phyloP scores from a whole-genome alignment of 2,113 vertebrate genomes.

The Apus apus region DNA sequence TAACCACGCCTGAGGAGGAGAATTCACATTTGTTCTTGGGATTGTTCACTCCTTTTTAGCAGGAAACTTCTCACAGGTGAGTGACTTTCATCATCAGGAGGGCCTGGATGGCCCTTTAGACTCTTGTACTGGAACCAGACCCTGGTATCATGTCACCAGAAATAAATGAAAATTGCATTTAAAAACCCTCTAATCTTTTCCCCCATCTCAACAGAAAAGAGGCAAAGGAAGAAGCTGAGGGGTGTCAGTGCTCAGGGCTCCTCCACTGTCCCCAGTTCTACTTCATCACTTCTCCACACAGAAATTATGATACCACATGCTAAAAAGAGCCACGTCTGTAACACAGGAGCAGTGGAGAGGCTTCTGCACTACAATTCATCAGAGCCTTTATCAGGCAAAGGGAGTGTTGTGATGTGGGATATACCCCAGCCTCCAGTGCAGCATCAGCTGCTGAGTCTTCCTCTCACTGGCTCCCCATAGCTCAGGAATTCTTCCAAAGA shows the following conservation, averaged over 20 bases:
- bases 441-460: background rate
- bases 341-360: background rate
- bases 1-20: background rate
- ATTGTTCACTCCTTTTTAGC: background rate
- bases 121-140: background rate
- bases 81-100: background rate
- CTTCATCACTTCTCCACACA: background rate
- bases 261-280: background rate
- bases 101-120: background rate
- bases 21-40: background rate
- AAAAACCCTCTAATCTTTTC: background rate
- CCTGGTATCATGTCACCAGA: background rate
- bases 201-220: background rate
- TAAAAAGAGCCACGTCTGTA: fast-evolving
- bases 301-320: background rate
- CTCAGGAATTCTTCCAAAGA: background rate
- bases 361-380: background rate
- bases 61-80: background rate
- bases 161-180: background rate
- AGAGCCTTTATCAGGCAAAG: background rate
- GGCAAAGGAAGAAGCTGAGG: background rate
- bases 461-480: background rate
- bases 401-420: background rate
- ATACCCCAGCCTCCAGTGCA: background rate
- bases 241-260: background rate